A percentile compares a stretch with the other conserved stretches of the same genome.
Evolutionary conservation across 2,113 vertebrate genomes (phyloP).

Genomic region (Lagenorhynchus albirostris): DNA sequence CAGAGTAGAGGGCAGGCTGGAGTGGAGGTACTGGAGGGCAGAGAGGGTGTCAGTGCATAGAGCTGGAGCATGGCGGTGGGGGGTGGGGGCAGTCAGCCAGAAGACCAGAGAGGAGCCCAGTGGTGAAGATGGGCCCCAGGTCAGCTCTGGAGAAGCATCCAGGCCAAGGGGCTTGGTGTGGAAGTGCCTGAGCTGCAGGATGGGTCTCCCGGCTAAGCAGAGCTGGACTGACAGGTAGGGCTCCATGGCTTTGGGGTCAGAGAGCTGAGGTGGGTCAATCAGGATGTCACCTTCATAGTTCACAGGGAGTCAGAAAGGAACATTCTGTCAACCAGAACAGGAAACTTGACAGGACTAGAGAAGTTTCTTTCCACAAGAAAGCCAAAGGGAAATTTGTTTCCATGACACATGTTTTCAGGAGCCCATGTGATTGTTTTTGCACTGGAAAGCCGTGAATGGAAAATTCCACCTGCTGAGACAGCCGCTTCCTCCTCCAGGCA

Average conservation of each 20-base stretch:
- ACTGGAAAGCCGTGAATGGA: conserved; percentile 39
- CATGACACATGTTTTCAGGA: conserved; percentile 60
- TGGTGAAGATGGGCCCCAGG: background rate
- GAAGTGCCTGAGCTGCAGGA: background rate
- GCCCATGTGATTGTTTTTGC: conserved; percentile 26
- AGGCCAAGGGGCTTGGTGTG: background rate
- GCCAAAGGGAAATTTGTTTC: conserved; percentile 60
- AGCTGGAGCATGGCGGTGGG: no score
- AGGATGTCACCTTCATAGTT: background rate
- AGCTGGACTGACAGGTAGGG: background rate
- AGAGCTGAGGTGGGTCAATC: background rate
- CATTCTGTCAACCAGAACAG: background rate
- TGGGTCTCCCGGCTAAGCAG: background rate
- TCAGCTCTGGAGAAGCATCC: background rate
- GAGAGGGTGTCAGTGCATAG: background rate
- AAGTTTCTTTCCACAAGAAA: conserved; percentile 24
- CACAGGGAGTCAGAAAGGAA: conserved; percentile 5
- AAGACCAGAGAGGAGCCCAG: background rate
- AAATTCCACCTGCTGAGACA: conserved; percentile 63
- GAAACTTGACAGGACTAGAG: background rate
- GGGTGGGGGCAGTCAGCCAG: no score
- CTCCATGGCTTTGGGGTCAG: background rate
- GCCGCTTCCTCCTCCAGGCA: conserved; percentile 29
- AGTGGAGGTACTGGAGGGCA: background rate
- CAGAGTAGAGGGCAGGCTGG: background rate